A percentile compares a stretch with the other conserved stretches of the same genome.
These are phyloP conservation scores for Odontocolon sp. DNA, from an alignment of 2,888 invertebrate species.

Conservation along the genomic window DNA sequence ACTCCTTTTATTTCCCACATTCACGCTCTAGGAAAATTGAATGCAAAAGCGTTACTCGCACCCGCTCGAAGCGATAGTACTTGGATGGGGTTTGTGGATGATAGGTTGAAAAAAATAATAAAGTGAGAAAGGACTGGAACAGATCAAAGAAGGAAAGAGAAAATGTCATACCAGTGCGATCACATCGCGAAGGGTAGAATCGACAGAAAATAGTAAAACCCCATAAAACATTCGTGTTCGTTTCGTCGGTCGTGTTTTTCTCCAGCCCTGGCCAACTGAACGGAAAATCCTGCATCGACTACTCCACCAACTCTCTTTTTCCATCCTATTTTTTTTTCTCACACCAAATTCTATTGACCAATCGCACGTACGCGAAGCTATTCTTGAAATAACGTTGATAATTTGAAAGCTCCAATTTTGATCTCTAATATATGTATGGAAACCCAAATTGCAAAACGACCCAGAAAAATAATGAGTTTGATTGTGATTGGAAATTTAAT, in stretches of 20 bases:
- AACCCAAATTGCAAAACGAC: neutral
- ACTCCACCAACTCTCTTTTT: slow-evolving; percentile 4
- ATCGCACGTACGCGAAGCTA: neutral
- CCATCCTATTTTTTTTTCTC: slow-evolving; percentile 8
- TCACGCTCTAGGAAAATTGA: slow-evolving; percentile 28
- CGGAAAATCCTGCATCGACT: slow-evolving; percentile 21
- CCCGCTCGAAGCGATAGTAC: slow-evolving; percentile 5
- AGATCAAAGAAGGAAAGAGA: slow-evolving; percentile 6
- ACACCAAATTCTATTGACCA: neutral
- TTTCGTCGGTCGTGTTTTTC: neutral
- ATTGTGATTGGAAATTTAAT: too few species aligned
- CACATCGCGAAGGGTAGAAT: neutral
- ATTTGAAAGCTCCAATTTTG: neutral
- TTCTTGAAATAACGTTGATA: neutral
- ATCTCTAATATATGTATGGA: neutral
- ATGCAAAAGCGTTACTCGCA: slow-evolving; percentile 21
- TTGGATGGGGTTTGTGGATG: too few species aligned
- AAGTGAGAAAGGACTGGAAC: neutral
- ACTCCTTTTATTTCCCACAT: slow-evolving; percentile 29
- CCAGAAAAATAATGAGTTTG: neutral
- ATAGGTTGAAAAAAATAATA: slow-evolving; percentile 22
- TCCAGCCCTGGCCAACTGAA: neutral
- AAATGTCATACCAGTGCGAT: neutral
- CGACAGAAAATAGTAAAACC: neutral
- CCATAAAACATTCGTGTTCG: slow-evolving; percentile 37